A percentile compares a stretch with the other conserved stretches of the same genome.
Conservation (phyloP, 2,113 vertebrate species). For the Malurus cyaneus region DNA sequence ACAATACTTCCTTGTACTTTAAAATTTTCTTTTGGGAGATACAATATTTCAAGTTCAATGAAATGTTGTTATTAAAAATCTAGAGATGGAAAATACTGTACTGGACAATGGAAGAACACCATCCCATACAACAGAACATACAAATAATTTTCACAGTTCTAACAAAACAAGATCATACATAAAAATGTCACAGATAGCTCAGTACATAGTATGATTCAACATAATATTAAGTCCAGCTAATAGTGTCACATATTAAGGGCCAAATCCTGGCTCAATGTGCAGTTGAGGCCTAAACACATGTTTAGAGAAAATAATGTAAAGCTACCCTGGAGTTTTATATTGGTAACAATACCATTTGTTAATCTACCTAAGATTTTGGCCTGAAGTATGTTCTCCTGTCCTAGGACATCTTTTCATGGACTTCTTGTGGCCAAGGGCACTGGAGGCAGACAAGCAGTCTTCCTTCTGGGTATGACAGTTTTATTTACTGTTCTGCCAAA, state of each 20-base stretch:
- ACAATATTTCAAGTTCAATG: not conserved
- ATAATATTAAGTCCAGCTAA: slow-evolving; percentile 48
- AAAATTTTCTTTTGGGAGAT: not conserved
- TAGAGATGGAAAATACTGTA: not conserved
- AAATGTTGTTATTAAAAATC: not conserved
- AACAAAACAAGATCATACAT: slow-evolving; percentile 36
- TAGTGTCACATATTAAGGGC: slow-evolving; percentile 3
- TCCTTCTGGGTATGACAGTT: not conserved
- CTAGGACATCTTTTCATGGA: not conserved
- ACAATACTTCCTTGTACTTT: not conserved
- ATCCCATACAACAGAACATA: slow-evolving; percentile 34
- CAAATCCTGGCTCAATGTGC: slow-evolving; percentile 44
- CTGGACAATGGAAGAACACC: slow-evolving; percentile 29
- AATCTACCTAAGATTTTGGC: not conserved
- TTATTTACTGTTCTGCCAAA: not conserved
- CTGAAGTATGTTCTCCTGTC: not conserved
- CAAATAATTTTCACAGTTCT: slow-evolving; percentile 58
- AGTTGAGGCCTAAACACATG: not conserved
- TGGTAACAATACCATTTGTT: not conserved
- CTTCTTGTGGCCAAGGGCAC: not conserved
- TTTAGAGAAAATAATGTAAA: not conserved
- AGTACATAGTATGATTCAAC: slow-evolving; percentile 20
- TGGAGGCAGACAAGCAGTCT: not conserved
- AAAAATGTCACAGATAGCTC: slow-evolving; percentile 34
- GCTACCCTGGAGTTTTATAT: not conserved